phyloP scores from a whole-genome alignment of 2,888 invertebrate genomes.

The Ectemnius continuus region DNA sequence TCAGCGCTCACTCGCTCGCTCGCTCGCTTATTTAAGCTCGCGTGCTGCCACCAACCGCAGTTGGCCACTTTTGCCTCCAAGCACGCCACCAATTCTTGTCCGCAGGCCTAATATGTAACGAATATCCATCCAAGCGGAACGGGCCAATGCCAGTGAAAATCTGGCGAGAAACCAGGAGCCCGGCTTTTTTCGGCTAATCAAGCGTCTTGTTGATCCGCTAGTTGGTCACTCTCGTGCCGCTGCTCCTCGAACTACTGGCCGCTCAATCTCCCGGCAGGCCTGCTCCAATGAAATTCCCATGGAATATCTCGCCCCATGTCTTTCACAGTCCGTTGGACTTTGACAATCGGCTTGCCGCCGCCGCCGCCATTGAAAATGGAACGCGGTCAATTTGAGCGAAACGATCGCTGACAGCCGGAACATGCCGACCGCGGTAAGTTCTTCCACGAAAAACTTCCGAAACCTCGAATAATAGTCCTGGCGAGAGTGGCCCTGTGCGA shows the following conservation, averaged over 20 bases:
- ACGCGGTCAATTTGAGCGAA: slow-evolving; percentile 48
- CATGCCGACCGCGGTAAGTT: slow-evolving; percentile 27
- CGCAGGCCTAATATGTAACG: too few species aligned
- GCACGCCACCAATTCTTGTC: too few species aligned
- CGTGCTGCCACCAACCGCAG: slow-evolving; percentile 6
- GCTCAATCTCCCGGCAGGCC: slow-evolving; percentile 7
- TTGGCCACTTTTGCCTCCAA: too few species aligned
- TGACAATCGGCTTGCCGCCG: slow-evolving; percentile 40
- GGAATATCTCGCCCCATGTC: slow-evolving; percentile 47
- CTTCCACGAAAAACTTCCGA: slow-evolving; percentile 45
- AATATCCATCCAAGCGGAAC: slow-evolving; percentile 1
- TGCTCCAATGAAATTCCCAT: slow-evolving; percentile 44
- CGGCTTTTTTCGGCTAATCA: slow-evolving; percentile 25
- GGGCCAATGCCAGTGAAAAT: background rate
- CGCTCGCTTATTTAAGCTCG: slow-evolving; percentile 44
- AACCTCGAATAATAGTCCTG: slow-evolving; percentile 45
- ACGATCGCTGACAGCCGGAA: slow-evolving; percentile 46
- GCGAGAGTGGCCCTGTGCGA: slow-evolving; percentile 34
- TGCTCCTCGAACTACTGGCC: slow-evolving; percentile 9
- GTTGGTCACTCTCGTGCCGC: background rate
- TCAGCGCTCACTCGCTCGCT: slow-evolving; percentile 5
- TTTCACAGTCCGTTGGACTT: slow-evolving; percentile 47
- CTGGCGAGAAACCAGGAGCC: slow-evolving; percentile 4
- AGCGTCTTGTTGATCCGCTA: slow-evolving; percentile 28
- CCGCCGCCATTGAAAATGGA: slow-evolving; percentile 36